Percentiles rank a stretch among this genome's conserved stretches.
These are phyloP conservation scores for Syngnathoides biaculeatus DNA, from an alignment of 2,113 vertebrate species.

Conservation along the genomic window DNA sequence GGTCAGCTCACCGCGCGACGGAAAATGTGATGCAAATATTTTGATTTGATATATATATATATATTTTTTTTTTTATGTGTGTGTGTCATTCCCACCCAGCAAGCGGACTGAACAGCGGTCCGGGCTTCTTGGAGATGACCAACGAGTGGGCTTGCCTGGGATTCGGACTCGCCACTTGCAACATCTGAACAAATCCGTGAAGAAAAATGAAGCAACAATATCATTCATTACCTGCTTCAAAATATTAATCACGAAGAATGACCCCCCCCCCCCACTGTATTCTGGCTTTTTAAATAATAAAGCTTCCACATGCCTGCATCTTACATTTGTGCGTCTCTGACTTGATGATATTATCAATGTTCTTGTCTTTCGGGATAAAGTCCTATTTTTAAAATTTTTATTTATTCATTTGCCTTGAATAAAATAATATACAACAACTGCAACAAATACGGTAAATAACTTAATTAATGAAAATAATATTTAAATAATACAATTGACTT, in stretches of 20 bases:
- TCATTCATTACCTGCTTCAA: neutral
- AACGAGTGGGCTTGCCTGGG: slow-evolving; percentile 45
- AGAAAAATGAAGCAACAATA: neutral
- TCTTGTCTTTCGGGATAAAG: neutral
- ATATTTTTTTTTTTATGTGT: slow-evolving; percentile 1
- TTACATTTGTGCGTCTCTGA: neutral
- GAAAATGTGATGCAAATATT: neutral
- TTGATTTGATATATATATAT: neutral
- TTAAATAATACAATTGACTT: too few relatives aligned
- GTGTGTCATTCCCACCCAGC: slow-evolving; percentile 10
- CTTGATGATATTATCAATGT: neutral
- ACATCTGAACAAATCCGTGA: neutral
- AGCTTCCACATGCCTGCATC: neutral
- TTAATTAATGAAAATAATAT: too few relatives aligned
- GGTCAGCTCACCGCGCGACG: slow-evolving; percentile 12
- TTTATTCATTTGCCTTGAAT: neutral
- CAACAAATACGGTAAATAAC: too few relatives aligned
- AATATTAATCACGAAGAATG: neutral
- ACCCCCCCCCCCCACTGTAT: too few relatives aligned
- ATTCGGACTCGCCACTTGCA: slow-evolving; percentile 19
- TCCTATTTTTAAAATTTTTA: neutral
- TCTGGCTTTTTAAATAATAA: neutral
- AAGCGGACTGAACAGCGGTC: slow-evolving; percentile 28
- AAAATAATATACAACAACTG: too few relatives aligned
- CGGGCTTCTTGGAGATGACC: slow-evolving; percentile 49